Evolutionary conservation across 1,140 invertebrate genomes (phyloP).

Genomic region (Pseudomyrmex dendroicus): DNA sequence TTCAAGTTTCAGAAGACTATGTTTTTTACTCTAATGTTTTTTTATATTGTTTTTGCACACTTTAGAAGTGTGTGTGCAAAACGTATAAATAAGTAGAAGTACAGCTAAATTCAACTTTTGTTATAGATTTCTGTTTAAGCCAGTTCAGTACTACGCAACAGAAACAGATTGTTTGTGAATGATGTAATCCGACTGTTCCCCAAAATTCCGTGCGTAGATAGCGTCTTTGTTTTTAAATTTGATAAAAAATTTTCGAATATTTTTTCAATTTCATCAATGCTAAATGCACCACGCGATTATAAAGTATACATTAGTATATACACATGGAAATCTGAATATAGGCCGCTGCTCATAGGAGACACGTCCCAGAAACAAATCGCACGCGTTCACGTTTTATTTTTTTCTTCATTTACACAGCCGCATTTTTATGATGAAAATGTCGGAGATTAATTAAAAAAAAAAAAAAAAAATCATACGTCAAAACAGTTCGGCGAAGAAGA

Average conservation of each 20-base stretch:
- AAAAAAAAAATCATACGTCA: slow-evolving; percentile 7
- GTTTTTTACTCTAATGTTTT: no score
- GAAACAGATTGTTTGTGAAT: not conserved
- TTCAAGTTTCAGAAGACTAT: not conserved
- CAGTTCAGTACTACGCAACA: not conserved
- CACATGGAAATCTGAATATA: not conserved
- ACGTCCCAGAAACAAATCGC: slow-evolving; percentile 2
- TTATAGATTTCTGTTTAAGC: slow-evolving; percentile 18
- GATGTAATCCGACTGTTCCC: not conserved
- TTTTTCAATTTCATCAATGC: not conserved
- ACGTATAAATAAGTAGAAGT: not conserved
- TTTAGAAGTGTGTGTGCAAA: not conserved
- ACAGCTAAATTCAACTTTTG: slow-evolving; percentile 9
- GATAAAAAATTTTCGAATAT: not conserved
- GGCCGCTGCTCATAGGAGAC: not conserved
- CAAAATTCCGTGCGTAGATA: no score
- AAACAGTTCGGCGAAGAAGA: slow-evolving; percentile 3
- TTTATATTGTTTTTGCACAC: not conserved
- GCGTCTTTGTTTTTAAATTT: no score
- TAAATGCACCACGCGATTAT: not conserved
- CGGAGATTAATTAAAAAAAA: no score
- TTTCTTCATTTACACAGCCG: slow-evolving; percentile 33
- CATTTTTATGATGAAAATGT: slow-evolving; percentile 19
- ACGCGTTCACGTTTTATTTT: not conserved
- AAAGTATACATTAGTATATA: no score